Conservation (phyloP, 2,797 vertebrate genomes). For the Ptychobarbus kaznakovi region DNA sequence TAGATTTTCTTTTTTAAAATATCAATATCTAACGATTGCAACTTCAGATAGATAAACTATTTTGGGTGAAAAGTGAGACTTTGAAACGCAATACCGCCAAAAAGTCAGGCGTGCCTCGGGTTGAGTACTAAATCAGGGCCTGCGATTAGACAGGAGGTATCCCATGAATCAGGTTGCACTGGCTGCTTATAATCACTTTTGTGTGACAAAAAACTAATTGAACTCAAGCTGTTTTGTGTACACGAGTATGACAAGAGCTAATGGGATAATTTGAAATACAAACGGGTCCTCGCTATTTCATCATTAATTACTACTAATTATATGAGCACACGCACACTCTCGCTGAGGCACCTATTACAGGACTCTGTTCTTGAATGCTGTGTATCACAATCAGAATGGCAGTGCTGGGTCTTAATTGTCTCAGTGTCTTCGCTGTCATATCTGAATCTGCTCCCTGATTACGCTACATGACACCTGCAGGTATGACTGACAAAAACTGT, state of each 20-base stretch:
- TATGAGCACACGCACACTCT: slow-evolving; percentile 91
- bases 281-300: slow-evolving; percentile 98
- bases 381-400: slow-evolving; percentile 60
- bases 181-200: slow-evolving; percentile 88
- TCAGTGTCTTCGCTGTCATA: slow-evolving; percentile 3
- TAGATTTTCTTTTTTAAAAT: no score
- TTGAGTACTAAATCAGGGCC: slow-evolving; percentile 53
- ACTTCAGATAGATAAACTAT: neutral
- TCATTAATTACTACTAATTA: slow-evolving; percentile 99
- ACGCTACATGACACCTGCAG: slow-evolving; percentile 14
- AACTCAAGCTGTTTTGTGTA: slow-evolving; percentile 99
- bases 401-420: slow-evolving; percentile 33
- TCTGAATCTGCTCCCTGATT: slow-evolving; percentile 1
- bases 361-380: slow-evolving; percentile 64
- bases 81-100: neutral
- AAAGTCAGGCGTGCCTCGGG: neutral
- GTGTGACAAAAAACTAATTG: slow-evolving; percentile 92
- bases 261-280: slow-evolving; percentile 99
- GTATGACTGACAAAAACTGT: neutral
- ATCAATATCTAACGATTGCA: no score
- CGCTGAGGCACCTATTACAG: slow-evolving; percentile 76
- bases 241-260: slow-evolving; percentile 98
- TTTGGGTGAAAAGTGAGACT: neutral
- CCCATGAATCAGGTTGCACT: slow-evolving; percentile 64
- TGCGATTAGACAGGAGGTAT: slow-evolving; percentile 60